These are phyloP conservation scores for Drosophila monieri DNA, from an alignment of 2,888 invertebrate genomes.

Conservation along the genomic window DNA sequence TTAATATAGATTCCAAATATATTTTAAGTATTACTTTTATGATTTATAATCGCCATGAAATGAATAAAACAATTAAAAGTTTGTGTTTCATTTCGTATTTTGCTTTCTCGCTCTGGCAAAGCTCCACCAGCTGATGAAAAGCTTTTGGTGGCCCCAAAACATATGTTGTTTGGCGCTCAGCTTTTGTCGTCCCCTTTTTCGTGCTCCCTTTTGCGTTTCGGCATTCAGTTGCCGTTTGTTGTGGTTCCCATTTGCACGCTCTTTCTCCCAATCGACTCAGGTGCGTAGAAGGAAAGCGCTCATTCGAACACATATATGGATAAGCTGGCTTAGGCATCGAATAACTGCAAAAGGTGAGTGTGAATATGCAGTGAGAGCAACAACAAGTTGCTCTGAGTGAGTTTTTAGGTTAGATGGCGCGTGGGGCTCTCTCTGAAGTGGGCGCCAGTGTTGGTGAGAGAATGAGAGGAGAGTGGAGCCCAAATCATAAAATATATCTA, in stretches of 20 bases:
- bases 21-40: too few species aligned
- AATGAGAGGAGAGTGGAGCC: slow-evolving; percentile 1
- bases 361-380: not conserved
- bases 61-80: too few species aligned
- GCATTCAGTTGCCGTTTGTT: slow-evolving; percentile 59
- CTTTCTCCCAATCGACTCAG: not conserved
- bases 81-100: too few species aligned
- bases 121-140: slow-evolving; percentile 9
- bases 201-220: slow-evolving; percentile 20
- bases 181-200: slow-evolving; percentile 13
- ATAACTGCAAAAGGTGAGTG: slow-evolving; percentile 5
- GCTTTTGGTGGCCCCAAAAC: slow-evolving; percentile 20
- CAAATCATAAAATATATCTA: not conserved
- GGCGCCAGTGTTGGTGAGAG: not conserved
- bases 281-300: not conserved
- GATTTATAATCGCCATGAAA: too few species aligned
- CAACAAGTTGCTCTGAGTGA: slow-evolving; percentile 1
- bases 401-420: slow-evolving; percentile 16
- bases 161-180: slow-evolving; percentile 18
- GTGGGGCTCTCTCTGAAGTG: slow-evolving; percentile 28
- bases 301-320: not conserved
- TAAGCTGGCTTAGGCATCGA: not conserved
- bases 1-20: too few species aligned
- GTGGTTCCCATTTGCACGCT: slow-evolving; percentile 39
- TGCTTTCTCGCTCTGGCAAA: not conserved